phyloP scores from a whole-genome alignment of 2,113 vertebrate genomes.

The Brachyistius frenatus region DNA sequence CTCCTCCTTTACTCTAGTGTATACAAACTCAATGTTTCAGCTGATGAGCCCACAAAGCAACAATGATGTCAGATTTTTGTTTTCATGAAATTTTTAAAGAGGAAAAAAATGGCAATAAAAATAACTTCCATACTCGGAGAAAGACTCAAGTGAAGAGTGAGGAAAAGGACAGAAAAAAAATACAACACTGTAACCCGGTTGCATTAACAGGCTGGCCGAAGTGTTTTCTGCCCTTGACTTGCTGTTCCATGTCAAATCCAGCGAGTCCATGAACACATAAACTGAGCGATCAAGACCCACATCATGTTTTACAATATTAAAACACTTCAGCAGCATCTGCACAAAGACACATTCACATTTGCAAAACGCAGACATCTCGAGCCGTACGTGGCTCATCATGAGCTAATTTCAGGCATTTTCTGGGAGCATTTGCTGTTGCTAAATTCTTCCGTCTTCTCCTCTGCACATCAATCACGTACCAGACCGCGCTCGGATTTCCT shows the following conservation, averaged over 20 bases:
- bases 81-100: not conserved
- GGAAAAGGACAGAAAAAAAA: not conserved
- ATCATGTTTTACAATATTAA: not conserved
- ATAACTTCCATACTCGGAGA: not conserved
- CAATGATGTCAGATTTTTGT: not conserved
- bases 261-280: conserved; percentile 39
- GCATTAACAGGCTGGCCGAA: conserved; percentile 9
- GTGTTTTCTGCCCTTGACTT: conserved; percentile 11
- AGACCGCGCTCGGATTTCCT: conserved; percentile 7
- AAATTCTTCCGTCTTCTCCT: conserved; percentile 19
- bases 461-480: conserved; percentile 40
- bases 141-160: no score
- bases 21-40: not conserved
- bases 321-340: not conserved
- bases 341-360: not conserved
- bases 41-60: not conserved
- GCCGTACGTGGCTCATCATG: not conserved
- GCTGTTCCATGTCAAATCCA: conserved; percentile 23
- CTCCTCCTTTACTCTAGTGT: not conserved
- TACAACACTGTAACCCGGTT: not conserved
- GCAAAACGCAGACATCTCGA: not conserved
- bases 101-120: not conserved
- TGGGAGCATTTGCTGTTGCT: not conserved
- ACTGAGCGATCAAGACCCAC: conserved; percentile 11
- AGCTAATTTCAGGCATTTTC: conserved; percentile 9